phyloP scores from a whole-genome alignment of 2,888 invertebrate genomes.

The Xiphydria camelus region DNA sequence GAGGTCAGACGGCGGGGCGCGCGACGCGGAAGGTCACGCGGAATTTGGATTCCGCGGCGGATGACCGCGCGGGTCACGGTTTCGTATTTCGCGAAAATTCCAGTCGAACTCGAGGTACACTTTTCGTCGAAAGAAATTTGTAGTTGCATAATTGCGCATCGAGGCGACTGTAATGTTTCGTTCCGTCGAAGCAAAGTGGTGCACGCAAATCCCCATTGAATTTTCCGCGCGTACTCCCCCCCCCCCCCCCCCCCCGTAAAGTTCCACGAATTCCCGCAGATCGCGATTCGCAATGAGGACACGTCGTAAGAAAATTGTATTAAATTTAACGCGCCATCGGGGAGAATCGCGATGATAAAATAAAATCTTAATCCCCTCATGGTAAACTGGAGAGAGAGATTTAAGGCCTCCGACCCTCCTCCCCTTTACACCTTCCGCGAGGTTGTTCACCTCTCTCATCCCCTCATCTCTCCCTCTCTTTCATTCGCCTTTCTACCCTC shows the following conservation, averaged over 20 bases:
- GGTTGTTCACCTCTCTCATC: not conserved
- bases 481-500: slow-evolving; percentile 4
- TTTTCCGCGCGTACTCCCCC: too few relatives aligned
- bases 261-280: too few relatives aligned
- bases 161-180: slow-evolving; percentile 4
- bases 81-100: too few relatives aligned
- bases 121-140: too few relatives aligned
- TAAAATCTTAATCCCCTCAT: slow-evolving; percentile 45
- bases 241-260: too few relatives aligned
- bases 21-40: too few relatives aligned
- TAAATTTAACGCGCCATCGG: slow-evolving; percentile 38
- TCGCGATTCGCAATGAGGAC: slow-evolving; percentile 37
- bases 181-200: not conserved
- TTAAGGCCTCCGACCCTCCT: slow-evolving; percentile 26
- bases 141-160: too few relatives aligned
- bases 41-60: too few relatives aligned
- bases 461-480: not conserved
- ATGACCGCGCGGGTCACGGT: too few relatives aligned
- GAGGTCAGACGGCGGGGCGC: slow-evolving; percentile 16
- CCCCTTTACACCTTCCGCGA: not conserved
- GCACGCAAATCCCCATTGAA: too few relatives aligned
- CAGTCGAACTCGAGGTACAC: too few relatives aligned
- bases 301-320: slow-evolving; percentile 43
- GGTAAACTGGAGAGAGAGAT: slow-evolving; percentile 38
- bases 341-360: slow-evolving; percentile 45